A percentile compares a stretch with the other conserved stretches of the same genome.
These are phyloP conservation scores for Scopus umbretta DNA, from an alignment of 2,113 vertebrate species.

Conservation along the genomic window DNA sequence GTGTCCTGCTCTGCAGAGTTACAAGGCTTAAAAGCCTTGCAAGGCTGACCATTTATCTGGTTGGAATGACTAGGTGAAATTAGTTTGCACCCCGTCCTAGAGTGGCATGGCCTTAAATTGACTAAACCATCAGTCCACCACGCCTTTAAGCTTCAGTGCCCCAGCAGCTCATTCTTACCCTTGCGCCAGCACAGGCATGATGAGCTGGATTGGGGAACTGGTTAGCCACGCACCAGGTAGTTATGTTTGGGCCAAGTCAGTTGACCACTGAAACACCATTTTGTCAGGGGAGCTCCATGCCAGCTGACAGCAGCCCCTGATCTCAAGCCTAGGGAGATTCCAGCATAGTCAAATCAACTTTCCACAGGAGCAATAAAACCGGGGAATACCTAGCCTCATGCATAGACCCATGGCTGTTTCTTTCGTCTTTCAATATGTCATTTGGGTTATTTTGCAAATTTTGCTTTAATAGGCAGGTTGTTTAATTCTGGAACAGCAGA, in stretches of 20 bases:
- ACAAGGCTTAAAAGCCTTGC: neutral
- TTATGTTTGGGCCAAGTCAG: neutral
- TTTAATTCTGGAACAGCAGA: neutral
- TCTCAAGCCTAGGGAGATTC: neutral
- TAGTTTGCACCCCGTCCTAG: neutral
- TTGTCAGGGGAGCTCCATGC: neutral
- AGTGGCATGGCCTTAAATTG: neutral
- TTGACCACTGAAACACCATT: neutral
- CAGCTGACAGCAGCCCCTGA: neutral
- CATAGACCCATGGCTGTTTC: rapidly evolving
- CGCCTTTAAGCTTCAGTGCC: neutral
- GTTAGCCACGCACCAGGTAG: neutral
- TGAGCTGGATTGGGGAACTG: neutral
- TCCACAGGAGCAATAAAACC: neutral
- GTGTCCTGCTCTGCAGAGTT: neutral
- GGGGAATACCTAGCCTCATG: neutral
- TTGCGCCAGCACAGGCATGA: neutral
- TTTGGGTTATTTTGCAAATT: neutral
- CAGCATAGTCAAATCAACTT: neutral
- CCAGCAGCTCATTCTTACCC: neutral
- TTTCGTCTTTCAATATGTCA: neutral
- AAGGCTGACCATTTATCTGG: neutral
- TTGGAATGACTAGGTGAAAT: neutral
- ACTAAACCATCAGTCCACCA: neutral
- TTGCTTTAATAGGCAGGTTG: neutral